Percentiles rank a stretch among this genome's conserved stretches.
Conservation (phyloP, 2,113 vertebrate genomes). For the Catharus fuscescens region DNA sequence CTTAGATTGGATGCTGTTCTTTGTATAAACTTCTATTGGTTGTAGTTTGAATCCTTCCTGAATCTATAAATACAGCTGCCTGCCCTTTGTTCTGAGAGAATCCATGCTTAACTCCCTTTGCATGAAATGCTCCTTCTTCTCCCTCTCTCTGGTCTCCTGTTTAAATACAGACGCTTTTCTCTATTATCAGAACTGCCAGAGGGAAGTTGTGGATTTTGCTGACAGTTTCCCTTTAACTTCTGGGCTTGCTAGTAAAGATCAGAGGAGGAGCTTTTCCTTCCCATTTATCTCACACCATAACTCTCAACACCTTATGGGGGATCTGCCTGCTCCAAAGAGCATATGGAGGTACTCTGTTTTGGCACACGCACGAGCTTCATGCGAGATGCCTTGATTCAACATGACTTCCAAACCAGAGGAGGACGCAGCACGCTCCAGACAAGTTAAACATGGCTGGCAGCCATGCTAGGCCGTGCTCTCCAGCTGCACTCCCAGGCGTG, state of each 20-base stretch:
- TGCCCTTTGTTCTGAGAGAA: too few species aligned
- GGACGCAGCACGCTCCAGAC: background rate
- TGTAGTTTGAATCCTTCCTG: too few species aligned
- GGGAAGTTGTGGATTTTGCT: background rate
- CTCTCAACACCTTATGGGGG: background rate
- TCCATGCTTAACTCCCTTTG: too few species aligned
- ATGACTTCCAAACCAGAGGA: background rate
- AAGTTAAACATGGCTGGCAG: background rate
- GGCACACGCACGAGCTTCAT: background rate
- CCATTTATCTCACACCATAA: background rate
- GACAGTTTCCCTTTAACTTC: background rate
- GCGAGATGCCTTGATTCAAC: background rate
- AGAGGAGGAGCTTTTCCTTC: background rate
- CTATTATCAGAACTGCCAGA: background rate
- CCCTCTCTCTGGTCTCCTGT: background rate
- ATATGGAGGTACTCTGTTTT: background rate
- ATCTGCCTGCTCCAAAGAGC: background rate
- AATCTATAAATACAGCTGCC: too few species aligned
- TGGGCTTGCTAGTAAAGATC: background rate
- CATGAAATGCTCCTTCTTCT: background rate
- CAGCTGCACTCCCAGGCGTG: accelerated
- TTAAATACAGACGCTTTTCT: background rate
- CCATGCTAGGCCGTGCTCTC: background rate
- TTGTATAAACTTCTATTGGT: too few species aligned
- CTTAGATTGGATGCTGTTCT: too few species aligned